phyloP scores from a whole-genome alignment of 2,113 vertebrate genomes.

The Corvus cornix region DNA sequence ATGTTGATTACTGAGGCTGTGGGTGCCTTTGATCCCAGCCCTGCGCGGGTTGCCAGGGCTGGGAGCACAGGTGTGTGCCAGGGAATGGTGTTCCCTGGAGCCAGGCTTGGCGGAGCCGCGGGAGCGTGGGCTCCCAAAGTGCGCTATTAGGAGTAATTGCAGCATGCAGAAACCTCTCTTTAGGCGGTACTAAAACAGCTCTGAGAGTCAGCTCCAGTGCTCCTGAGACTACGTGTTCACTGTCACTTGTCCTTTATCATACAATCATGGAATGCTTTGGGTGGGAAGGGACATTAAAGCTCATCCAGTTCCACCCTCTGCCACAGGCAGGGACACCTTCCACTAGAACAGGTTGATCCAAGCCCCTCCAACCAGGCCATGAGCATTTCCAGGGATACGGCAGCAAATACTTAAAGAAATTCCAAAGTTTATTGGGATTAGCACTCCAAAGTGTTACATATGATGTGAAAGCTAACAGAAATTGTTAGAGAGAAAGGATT shows the following conservation, averaged over 20 bases:
- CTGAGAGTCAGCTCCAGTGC: not conserved
- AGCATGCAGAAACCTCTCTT: not conserved
- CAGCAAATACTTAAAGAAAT: not conserved
- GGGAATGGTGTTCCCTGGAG: slow-evolving; percentile 50
- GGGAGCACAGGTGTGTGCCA: not conserved
- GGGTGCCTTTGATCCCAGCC: not conserved
- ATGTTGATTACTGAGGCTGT: not conserved
- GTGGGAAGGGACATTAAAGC: not conserved
- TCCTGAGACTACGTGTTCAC: not conserved
- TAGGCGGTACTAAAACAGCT: not conserved
- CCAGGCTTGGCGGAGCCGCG: not conserved
- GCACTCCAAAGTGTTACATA: not conserved
- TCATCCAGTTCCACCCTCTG: not conserved
- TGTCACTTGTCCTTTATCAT: not conserved
- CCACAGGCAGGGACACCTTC: not conserved
- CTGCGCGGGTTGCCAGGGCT: not conserved
- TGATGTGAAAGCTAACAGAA: not conserved
- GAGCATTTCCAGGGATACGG: not conserved
- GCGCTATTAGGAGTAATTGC: not conserved
- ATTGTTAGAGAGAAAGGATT: not conserved
- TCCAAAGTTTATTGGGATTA: not conserved
- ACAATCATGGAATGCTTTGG: not conserved
- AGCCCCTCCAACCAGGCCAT: not conserved
- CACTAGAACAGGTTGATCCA: not conserved
- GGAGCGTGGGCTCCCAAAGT: not conserved